Conservation (phyloP, 2,888 invertebrate species). For the Villa cingulata region DNA sequence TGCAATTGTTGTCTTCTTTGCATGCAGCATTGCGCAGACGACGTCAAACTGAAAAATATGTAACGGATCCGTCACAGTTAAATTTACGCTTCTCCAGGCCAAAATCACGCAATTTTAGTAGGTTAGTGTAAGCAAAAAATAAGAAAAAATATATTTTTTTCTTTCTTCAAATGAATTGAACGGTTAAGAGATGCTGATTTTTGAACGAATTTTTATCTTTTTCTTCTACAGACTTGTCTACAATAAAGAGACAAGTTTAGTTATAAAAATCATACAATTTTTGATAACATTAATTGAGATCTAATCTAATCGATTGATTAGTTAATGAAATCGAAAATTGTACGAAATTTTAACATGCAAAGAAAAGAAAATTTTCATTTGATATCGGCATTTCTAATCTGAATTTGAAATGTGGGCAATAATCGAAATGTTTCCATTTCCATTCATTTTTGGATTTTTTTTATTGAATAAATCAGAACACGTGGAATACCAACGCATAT, state of each 20-base stretch:
- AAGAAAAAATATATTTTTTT: background rate
- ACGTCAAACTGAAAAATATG: slow-evolving; percentile 69
- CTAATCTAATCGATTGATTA: no score
- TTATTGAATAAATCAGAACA: slow-evolving; percentile 14
- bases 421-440: background rate
- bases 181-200: background rate
- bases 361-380: background rate
- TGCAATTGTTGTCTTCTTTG: background rate
- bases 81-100: slow-evolving; percentile 67
- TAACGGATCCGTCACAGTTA: slow-evolving; percentile 69
- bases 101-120: slow-evolving; percentile 35
- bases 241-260: no score
- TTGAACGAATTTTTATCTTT: background rate
- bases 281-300: no score
- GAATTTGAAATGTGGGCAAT: background rate
- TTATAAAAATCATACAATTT: no score
- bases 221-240: background rate
- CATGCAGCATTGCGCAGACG: slow-evolving; percentile 51
- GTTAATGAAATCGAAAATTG: no score
- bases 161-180: background rate
- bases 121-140: slow-evolving; percentile 20
- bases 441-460: background rate
- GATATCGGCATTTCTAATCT: background rate
- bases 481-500: slow-evolving; percentile 41
- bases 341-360: no score